Evolutionary conservation across 2,113 vertebrate genomes (phyloP).

Genomic region (Alaudala cheleensis): DNA sequence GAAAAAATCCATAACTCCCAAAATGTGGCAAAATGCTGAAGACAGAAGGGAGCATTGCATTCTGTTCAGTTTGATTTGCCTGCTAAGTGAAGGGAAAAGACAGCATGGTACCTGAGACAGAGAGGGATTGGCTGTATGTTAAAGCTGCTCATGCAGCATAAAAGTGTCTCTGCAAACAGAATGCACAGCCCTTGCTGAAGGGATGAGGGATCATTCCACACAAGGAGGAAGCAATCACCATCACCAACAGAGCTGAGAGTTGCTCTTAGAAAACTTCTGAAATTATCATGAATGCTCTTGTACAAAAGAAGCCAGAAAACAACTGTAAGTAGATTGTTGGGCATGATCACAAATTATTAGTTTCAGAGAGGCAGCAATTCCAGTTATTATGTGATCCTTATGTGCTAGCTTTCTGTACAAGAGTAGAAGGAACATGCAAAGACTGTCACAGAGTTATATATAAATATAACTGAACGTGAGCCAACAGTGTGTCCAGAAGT

Average conservation of each 20-base stretch:
- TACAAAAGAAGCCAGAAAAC: neutral
- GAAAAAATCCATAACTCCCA: neutral
- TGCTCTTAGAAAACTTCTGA: neutral
- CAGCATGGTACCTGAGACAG: neutral
- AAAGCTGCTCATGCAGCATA: neutral
- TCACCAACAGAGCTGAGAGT: neutral
- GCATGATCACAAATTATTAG: neutral
- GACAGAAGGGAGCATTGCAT: neutral
- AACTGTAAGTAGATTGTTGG: neutral
- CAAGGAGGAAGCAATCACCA: neutral
- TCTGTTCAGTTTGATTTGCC: neutral
- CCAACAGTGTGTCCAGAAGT: neutral
- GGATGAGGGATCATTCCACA: neutral
- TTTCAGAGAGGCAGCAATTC: neutral
- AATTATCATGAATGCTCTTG: neutral
- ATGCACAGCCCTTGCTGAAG: neutral
- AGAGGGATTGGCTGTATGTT: neutral
- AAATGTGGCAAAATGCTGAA: neutral
- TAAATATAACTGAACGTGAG: neutral
- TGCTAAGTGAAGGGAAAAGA: neutral
- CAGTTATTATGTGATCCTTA: neutral
- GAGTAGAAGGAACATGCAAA: neutral
- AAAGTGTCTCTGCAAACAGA: neutral
- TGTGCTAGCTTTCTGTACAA: neutral
- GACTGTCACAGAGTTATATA: neutral